phyloP scores from a whole-genome alignment of 1,140 invertebrate species.

The Steinernema feltiae region DNA sequence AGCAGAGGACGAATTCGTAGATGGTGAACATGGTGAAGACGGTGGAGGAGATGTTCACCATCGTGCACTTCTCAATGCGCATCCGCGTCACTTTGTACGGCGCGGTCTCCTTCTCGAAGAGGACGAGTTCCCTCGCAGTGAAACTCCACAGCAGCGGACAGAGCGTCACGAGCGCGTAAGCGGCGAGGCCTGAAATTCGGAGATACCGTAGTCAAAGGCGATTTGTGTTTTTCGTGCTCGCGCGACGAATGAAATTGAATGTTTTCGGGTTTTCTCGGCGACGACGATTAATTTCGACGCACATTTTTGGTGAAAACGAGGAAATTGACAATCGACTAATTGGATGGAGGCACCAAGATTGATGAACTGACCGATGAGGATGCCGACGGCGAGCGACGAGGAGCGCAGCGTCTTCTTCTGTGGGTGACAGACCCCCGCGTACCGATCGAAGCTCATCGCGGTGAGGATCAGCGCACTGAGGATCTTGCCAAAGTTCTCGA shows the following conservation, averaged over 20 bases:
- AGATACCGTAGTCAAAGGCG: too few species aligned
- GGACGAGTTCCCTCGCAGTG: conserved; percentile 51
- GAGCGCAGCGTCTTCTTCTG: conserved; percentile 47
- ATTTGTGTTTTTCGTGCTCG: conserved; percentile 29
- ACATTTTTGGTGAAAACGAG: too few species aligned
- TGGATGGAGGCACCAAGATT: neutral
- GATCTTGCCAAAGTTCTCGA: conserved; percentile 58
- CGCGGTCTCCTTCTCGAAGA: conserved; percentile 57
- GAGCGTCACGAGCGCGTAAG: conserved; percentile 51
- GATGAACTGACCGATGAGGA: conserved; percentile 40
- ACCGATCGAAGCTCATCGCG: conserved; percentile 55
- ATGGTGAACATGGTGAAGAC: conserved; percentile 54
- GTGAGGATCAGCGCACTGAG: conserved; percentile 54
- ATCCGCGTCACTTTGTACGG: conserved; percentile 47
- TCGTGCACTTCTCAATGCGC: conserved; percentile 55
- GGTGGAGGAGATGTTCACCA: conserved; percentile 44
- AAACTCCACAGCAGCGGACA: conserved; percentile 54
- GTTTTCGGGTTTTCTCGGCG: too few species aligned
- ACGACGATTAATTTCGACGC: too few species aligned
- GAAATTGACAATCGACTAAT: too few species aligned
- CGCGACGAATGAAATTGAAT: too few species aligned
- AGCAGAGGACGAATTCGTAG: conserved; percentile 56
- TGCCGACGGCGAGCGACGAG: conserved; percentile 41
- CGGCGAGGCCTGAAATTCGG: conserved; percentile 47
- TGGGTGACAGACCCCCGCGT: conserved; percentile 52